Conservation (phyloP, 2,888 invertebrate genomes). For the Schizotus pectinicornis region DNA sequence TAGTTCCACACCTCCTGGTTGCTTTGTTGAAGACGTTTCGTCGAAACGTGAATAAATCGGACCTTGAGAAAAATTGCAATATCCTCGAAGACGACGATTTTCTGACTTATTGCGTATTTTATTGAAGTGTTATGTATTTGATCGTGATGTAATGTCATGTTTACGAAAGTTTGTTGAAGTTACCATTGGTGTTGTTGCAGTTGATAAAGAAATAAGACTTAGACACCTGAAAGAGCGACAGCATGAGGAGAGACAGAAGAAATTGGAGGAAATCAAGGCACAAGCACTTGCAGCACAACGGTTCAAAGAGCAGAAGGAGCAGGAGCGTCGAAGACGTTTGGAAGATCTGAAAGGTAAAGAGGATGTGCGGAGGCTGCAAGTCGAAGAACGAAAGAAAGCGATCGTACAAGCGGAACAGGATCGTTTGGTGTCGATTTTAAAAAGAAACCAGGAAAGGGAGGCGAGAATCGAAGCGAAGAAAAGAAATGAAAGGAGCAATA, state of each 20-base stretch:
- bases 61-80: no score
- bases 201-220: conserved; percentile 70
- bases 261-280: conserved; percentile 87
- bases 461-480: conserved; percentile 74
- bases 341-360: conserved; percentile 83
- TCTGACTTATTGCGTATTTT: no score
- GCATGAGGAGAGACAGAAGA: conserved; percentile 86
- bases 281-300: conserved; percentile 89
- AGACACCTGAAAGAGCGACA: conserved; percentile 83
- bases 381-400: conserved; percentile 87
- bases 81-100: no score
- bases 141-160: no score
- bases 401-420: conserved; percentile 90
- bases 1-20: no score
- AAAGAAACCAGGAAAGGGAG: conserved; percentile 70
- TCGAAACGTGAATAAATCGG: no score
- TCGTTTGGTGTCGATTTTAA: conserved; percentile 83
- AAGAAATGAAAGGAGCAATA: conserved; percentile 75
- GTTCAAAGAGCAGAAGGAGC: conserved; percentile 88
- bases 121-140: no score
- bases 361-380: conserved; percentile 71
- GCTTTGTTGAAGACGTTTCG: no score
- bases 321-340: conserved; percentile 80
- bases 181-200: conserved; percentile 45
- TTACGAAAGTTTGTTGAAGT: not conserved